Conservation (phyloP, 2,888 invertebrate species). For the Hypselothyrea guttata region DNA sequence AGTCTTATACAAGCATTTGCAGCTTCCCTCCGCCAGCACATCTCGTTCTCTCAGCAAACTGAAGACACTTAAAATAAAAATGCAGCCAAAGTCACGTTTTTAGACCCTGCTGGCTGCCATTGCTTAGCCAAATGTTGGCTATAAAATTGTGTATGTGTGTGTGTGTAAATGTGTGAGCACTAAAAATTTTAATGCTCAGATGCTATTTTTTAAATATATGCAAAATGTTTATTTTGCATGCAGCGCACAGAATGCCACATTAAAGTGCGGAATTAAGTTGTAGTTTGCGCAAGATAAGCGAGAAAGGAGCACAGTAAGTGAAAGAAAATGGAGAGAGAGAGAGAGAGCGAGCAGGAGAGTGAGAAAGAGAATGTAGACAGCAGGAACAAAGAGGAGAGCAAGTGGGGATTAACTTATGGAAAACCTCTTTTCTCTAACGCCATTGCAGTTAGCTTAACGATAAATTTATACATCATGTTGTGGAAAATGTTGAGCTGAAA, state of each 20-base stretch:
- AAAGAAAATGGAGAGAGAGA: no score
- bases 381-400: no score
- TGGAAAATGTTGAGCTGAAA: no score
- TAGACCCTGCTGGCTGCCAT: slow-evolving; percentile 23
- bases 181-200: slow-evolving; percentile 37
- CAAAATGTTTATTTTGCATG: slow-evolving; percentile 20
- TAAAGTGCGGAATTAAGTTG: slow-evolving; percentile 32
- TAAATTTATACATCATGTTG: no score
- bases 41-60: neutral
- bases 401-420: no score
- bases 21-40: neutral
- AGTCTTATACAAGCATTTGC: slow-evolving; percentile 61
- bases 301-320: no score
- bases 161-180: slow-evolving; percentile 23
- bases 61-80: slow-evolving; percentile 45
- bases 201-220: slow-evolving; percentile 47
- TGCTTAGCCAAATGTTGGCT: slow-evolving; percentile 38
- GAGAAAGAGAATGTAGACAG: no score
- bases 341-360: no score
- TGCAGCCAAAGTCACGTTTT: slow-evolving; percentile 73
- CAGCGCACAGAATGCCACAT: slow-evolving; percentile 25
- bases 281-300: slow-evolving; percentile 24
- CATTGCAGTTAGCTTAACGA: no score
- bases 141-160: slow-evolving; percentile 31
- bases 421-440: no score